Evolutionary conservation across 2,113 vertebrate genomes (phyloP).

Genomic region (Onychostruthus taczanowskii): DNA sequence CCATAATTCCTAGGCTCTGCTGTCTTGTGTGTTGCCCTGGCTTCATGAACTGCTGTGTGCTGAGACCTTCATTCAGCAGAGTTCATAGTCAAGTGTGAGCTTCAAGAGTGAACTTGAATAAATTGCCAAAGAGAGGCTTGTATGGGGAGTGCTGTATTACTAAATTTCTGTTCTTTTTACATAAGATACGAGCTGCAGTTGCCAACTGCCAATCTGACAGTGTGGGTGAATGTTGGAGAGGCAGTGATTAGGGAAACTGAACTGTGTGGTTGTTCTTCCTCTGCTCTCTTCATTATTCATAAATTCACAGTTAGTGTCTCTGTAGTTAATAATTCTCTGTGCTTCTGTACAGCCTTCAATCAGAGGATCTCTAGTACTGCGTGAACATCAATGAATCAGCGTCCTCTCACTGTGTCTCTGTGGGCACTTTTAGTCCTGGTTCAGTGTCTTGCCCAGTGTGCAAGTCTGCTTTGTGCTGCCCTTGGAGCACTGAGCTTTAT

Average conservation of each 20-base stretch:
- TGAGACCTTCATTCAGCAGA: not conserved
- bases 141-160: not conserved
- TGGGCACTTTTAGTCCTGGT: not conserved
- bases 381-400: not conserved
- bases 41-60: not conserved
- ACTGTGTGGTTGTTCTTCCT: slow-evolving; percentile 7
- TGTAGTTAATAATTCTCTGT: slow-evolving; percentile 45
- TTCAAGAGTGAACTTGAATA: not conserved
- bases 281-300: slow-evolving; percentile 44
- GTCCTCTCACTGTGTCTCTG: not conserved
- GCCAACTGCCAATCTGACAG: not conserved
- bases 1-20: not conserved
- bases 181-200: slow-evolving; percentile 1
- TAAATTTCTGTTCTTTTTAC: slow-evolving; percentile 6
- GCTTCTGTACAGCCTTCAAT: not conserved
- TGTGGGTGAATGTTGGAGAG: slow-evolving; percentile 6
- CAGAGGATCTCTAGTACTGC: not conserved
- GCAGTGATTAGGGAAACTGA: slow-evolving; percentile 16
- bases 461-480: not conserved
- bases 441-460: not conserved
- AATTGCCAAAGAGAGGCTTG: not conserved
- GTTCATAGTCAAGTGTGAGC: not conserved
- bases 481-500: not conserved
- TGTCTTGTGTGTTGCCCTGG: not conserved
- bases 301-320: slow-evolving; percentile 19